Base-by-base conservation (phyloP, 1,140 invertebrate genomes). In the Condylostylus longicornis region DNA sequence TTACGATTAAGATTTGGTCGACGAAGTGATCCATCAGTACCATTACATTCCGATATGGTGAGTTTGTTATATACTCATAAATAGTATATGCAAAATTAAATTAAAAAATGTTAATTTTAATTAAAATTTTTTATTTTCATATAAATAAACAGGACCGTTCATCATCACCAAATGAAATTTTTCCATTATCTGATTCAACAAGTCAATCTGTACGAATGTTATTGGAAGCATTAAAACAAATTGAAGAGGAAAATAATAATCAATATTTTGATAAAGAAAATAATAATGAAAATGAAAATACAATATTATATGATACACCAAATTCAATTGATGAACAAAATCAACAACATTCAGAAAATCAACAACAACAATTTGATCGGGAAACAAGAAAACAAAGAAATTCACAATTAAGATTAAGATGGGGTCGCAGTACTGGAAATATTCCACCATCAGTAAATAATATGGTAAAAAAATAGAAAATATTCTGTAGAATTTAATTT, bases 1-100 rank as follows among this genome's bases (percentile, higher is more conserved):
- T 63, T 75, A 53, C 60, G 73, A 31, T 64, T 76, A 14, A 64
- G 73, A 13, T 76, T 75, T 46, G 73, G 73, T 15, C 63, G 71
- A 22, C 65, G 73, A 29, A 68, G 69, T 19, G 72, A 75, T 53
- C 70, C 72, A 43, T 66, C 61, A 35, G 49, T 70, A 45, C 54
- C 68, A 50, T 4, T 44, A 8, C 38, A 38, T 18, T 37, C 39
- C 18, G 25, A 41, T n/a, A 27, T 35, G 8, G 35, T 8, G 6
- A 14, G 5, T 7, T 14, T 14, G 28, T 30, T 14, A 30, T 5
- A 8, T 6, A 30, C 9, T n/a, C n/a, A n/a, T n/a, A n/a, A n/a
- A n/a, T n/a, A n/a, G n/a, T n/a, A n/a, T n/a, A n/a, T n/a, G n/a
- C n/a, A n/a, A n/a, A n/a, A n/a, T n/a, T n/a, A n/a, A n/a, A n/a